Evolutionary conservation across 2,113 vertebrate species (phyloP), one percentile per base, ranked within the genome.

Genomic region (Galeopterus variegatus): DNA sequence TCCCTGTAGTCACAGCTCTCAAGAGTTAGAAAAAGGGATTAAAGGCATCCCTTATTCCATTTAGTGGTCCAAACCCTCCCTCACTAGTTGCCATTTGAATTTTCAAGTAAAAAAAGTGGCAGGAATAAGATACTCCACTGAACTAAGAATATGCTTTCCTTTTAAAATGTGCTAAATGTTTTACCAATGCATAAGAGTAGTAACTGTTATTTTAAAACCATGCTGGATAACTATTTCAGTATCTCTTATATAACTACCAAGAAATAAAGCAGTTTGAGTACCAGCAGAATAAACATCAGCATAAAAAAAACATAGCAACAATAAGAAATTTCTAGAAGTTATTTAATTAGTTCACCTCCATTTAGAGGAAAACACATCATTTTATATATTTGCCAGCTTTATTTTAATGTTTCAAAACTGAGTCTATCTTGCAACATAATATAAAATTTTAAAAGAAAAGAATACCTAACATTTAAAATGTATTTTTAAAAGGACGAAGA

Each of bases 81-180:
- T 86, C 15, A 70, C 3, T n/a, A 69, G 67, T 18, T 70, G 17
- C 26, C 36, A 82, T 13, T 65, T 94, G 26, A 73, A 73, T 77
- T 96, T 94, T 82, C 75, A 58, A 73, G 54, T 19, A 10, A 77
- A 76, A 75, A 73, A 80, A 36, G 12, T 2, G 17, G 8, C 65
- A 65, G 6, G 75, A 93, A 76, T n/a, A 82, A 58, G 48, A 90
- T 15, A 75, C 21, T 56, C 36, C 33, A 56, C 14, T 90, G 48
- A 96, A 91, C 90, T 56, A 72, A 77, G n/a, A 97, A 92, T 14
- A 82, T 5, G 9, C 54, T 91, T 72, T 92, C 84, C 72, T 64
- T 83, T 12, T 65, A 95, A 92, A 83, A 36, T n/a, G 13, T 84
- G 58, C 70, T 62, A 28, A 5, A 72, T 76, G n/a, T 56, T 69